phyloP scores from a whole-genome alignment of 2,113 vertebrate species.

The Etheostoma cragini region DNA sequence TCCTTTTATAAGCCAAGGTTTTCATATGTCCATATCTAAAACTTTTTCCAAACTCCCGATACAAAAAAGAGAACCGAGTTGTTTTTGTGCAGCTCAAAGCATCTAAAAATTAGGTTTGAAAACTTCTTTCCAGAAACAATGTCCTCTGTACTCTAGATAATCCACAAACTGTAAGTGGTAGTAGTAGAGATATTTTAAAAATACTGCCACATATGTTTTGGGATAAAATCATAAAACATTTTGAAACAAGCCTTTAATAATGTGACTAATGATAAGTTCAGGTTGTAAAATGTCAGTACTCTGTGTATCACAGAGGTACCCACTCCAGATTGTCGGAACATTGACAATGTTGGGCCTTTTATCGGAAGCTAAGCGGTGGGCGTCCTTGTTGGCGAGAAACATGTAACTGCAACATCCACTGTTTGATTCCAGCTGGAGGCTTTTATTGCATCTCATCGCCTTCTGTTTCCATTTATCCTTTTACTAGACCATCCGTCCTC shows the following conservation, averaged over 20 bases:
- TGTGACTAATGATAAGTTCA: constrained; percentile 3
- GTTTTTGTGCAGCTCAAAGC: constrained; percentile 20
- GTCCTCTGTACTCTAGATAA: constrained; percentile 1
- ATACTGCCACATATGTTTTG: background rate
- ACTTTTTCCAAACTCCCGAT: background rate
- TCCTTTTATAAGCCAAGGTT: constrained; percentile 2
- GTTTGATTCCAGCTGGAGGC: constrained; percentile 37
- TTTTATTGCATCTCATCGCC: constrained; percentile 30
- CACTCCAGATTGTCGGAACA: constrained; percentile 19
- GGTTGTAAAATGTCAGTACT: constrained; percentile 23
- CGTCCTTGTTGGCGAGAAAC: constrained; percentile 25
- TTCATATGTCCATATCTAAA: background rate
- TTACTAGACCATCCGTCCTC: constrained; percentile 34
- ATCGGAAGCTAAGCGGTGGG: constrained; percentile 12
- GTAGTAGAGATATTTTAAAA: background rate
- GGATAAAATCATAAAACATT: too few relatives aligned
- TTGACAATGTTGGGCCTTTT: background rate
- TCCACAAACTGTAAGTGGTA: background rate
- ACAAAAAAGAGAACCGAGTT: constrained; percentile 1
- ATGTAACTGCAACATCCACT: constrained; percentile 24
- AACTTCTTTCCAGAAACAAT: constrained; percentile 11
- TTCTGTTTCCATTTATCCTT: constrained; percentile 49
- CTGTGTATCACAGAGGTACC: background rate
- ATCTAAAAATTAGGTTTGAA: constrained; percentile 17
- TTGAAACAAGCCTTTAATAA: background rate